These are phyloP conservation scores for Poicephalus gulielmi DNA, from an alignment of 2,113 vertebrate genomes.

Conservation along the genomic window DNA sequence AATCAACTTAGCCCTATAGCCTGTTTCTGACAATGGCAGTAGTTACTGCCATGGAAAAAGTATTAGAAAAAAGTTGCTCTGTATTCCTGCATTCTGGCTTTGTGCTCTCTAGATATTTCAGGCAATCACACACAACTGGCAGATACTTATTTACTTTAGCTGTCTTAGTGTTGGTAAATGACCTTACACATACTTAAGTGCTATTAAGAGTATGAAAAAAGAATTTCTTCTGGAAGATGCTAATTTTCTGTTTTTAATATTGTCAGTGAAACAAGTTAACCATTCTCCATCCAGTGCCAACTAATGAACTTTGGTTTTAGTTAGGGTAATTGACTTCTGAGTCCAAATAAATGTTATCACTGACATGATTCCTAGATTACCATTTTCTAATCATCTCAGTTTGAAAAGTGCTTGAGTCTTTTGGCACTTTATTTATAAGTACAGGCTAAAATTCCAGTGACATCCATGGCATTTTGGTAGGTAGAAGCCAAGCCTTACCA, in stretches of 20 bases:
- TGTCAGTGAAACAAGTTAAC: neutral
- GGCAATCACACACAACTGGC: neutral
- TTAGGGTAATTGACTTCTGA: neutral
- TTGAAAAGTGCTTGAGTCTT: neutral
- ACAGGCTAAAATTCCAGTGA: neutral
- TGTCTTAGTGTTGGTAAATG: neutral
- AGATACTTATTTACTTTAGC: neutral
- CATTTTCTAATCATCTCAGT: neutral
- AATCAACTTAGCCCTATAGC: accelerated
- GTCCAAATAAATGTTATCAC: neutral
- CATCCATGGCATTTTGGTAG: neutral
- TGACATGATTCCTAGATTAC: neutral
- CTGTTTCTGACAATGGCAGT: neutral
- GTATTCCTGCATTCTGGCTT: neutral
- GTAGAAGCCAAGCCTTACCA: neutral
- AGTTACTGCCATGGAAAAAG: neutral
- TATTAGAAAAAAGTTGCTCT: neutral
- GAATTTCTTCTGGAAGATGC: neutral
- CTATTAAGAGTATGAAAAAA: neutral
- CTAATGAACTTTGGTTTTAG: neutral
- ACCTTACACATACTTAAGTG: neutral
- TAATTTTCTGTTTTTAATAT: neutral
- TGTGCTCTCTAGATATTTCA: neutral
- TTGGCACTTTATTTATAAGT: neutral
- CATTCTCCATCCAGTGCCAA: neutral